Evolutionary conservation across 2,797 vertebrate species (phyloP), one percentile per base, ranked within the genome.

Genomic region (Acipenser ruthenus): DNA sequence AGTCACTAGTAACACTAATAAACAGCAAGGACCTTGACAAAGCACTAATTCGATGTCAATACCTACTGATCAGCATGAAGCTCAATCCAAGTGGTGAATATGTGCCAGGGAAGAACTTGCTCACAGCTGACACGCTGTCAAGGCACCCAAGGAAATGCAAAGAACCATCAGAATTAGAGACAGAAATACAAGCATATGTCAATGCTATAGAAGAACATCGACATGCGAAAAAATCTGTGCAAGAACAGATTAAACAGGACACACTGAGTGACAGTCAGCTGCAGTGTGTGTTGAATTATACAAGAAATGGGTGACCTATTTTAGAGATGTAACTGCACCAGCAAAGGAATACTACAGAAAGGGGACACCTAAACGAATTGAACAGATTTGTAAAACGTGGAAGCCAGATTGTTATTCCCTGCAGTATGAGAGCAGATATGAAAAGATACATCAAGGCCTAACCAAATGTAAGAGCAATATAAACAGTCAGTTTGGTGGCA

Each of bases 371-470:
- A 6, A 67, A 10, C 55, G 62, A 67, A 49, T 5, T 6, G 5
- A 50, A 65, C 49, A 51, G 62, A 67, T 10, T 56, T 13, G 6
- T 67, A 7, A 37, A 11, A 48, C 12, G 23, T 5, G 60, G 13
- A 8, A 69, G 62, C 49, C 61, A 62, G 18, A 69, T 67, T 1
- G 51, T 70, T 23, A 60, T 70, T 10, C 65, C 60, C 47, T 11
- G 23, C 3, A 58, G 12, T n/a, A 53, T 72, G 50, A 69, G 62
- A 56, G 8, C 18, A 10, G 48, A 68, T 6, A 65, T 68, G 11
- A 11, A 7, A 71, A 50, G 9, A 64, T 71, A 5, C 37, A 68
- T 11, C 6, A 65, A 65, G 66, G 70, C 52, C 59, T 65, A 7
- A 56, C 23, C 7, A 71, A 68, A 15, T 71, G 66, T 15, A 37